These are phyloP conservation scores for Plutomurus gul DNA, from an alignment of 1,140 invertebrate species.

Conservation along the genomic window DNA sequence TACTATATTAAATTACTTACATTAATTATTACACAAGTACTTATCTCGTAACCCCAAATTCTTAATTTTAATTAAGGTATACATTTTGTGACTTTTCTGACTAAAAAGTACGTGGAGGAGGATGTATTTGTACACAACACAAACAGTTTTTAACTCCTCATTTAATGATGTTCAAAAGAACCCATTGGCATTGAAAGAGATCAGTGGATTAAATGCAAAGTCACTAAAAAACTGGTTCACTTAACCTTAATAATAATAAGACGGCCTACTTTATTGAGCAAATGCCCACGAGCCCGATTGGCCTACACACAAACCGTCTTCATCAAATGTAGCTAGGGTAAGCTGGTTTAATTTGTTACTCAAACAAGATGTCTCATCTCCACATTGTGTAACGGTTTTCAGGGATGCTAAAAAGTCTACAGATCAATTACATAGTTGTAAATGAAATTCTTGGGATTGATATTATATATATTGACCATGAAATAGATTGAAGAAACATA, in stretches of 20 bases:
- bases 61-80: too few species aligned
- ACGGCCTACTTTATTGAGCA: slow-evolving; percentile 36
- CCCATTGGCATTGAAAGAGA: too few species aligned
- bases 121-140: too few species aligned
- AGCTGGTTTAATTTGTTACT: slow-evolving; percentile 84
- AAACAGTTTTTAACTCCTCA: too few species aligned
- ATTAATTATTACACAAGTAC: too few species aligned
- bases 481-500: not conserved
- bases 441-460: not conserved
- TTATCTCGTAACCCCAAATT: too few species aligned
- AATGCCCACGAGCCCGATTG: slow-evolving; percentile 53
- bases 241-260: not conserved
- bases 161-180: too few species aligned
- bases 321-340: slow-evolving; percentile 85
- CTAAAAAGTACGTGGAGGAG: too few species aligned
- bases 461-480: not conserved
- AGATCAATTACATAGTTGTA: slow-evolving; percentile 37
- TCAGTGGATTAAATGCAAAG: too few species aligned
- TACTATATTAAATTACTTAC: too few species aligned
- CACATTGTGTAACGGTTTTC: slow-evolving; percentile 59
- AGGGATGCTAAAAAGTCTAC: slow-evolving; percentile 61
- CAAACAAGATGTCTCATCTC: slow-evolving; percentile 62
- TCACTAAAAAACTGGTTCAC: not conserved
- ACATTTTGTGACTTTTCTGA: too few species aligned
- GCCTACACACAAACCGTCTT: slow-evolving; percentile 65